phyloP scores from a whole-genome alignment of 2,888 invertebrate species.

The Melanotus villosus region DNA sequence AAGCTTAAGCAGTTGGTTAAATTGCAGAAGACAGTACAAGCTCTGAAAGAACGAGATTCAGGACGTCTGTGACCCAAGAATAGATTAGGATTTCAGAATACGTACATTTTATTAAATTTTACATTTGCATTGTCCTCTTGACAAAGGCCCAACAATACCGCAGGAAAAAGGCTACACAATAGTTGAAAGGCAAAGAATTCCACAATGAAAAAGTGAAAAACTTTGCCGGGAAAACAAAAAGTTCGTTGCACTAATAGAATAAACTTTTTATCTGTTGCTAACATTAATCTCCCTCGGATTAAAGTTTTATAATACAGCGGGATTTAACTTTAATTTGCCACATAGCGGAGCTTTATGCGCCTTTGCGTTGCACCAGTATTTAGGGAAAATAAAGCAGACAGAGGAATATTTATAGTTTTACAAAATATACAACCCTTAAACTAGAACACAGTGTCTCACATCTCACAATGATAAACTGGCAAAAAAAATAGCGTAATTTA shows the following conservation, averaged over 20 bases:
- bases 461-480: not conserved
- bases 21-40: not conserved
- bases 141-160: slow-evolving; percentile 29
- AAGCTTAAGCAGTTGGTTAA: slow-evolving; percentile 19
- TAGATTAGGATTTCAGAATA: slow-evolving; percentile 17
- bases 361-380: slow-evolving; percentile 18
- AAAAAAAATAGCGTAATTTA: slow-evolving; percentile 12
- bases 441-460: slow-evolving; percentile 7
- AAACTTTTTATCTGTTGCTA: slow-evolving; percentile 35
- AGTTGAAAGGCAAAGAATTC: slow-evolving; percentile 25
- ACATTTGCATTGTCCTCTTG: slow-evolving; percentile 31
- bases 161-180: slow-evolving; percentile 26
- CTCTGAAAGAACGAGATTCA: not conserved
- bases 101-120: slow-evolving; percentile 35
- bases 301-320: slow-evolving; percentile 35
- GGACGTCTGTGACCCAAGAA: slow-evolving; percentile 17
- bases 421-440: slow-evolving; percentile 11
- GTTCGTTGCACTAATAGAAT: slow-evolving; percentile 34
- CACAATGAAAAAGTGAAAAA: slow-evolving; percentile 21
- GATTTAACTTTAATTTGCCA: slow-evolving; percentile 40
- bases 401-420: slow-evolving; percentile 21
- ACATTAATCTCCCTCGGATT: slow-evolving; percentile 31
- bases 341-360: slow-evolving; percentile 23
- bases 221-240: slow-evolving; percentile 18
- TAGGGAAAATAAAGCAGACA: slow-evolving; percentile 21